Base-by-base conservation (phyloP, 2,888 invertebrate genomes). In the Coremacera marginata region DNA sequence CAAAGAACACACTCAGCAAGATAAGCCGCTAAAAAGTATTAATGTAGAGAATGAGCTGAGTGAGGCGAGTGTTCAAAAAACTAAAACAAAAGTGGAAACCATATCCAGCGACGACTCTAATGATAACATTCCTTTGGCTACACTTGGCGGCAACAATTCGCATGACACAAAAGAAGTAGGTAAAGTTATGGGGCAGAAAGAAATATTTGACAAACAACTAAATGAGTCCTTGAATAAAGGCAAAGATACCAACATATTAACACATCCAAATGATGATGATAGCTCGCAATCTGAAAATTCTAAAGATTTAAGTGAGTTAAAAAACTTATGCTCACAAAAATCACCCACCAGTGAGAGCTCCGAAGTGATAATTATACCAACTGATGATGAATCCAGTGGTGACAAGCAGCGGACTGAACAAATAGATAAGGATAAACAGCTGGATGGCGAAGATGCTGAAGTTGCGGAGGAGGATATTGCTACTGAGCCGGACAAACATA, bases 21-120 rank as follows among this genome's bases (percentile, higher is more conserved):
- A 11, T 4, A 44, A 44, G 14, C 44, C 4, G 4, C 4, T 11
- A 11, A 44, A 44, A 7, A 44, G 44, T 44, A 44, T 44, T 44
- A 44, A 8, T 16, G 16, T 4, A 34, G 8, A 22, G 11, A 22
- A 31, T 57, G 34, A 52, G 3, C 57, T 27, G 3, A 37, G 16
- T n/a, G 60, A 49, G 5, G 2, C 31, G 52, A 76, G 70, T 79
- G 73, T 62, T 82, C 72, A 5, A 79, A 77, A 62, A 76, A 72
- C 49, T 34, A 16, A 51, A 19, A 51, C 62, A 25, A 84, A 83
- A 70, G 72, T 83, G 2, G 83, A 83, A 71, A 81, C 82, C 5
- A 84, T 84, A 9, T 89, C 88, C 25, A 89, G 88, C 22, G 88
- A 88, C 77, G 89, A 89, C 60, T 89, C 89, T 0, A 89, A 87